Evolutionary conservation across 2,888 invertebrate genomes (phyloP), one percentile per base, ranked within the genome.

Genomic region (Microctonus hyperodae): DNA sequence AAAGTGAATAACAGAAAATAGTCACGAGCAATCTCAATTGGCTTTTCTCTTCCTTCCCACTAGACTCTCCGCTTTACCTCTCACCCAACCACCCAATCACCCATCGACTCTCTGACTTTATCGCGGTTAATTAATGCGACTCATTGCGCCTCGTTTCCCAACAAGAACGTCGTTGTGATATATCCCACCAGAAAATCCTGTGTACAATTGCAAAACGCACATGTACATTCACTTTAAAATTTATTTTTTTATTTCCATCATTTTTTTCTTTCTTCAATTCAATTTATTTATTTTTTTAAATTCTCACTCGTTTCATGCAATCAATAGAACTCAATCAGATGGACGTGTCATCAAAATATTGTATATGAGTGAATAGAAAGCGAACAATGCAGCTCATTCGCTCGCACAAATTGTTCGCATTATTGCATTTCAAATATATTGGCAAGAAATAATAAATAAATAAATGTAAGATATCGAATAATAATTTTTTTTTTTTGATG

Each of bases 311-410:
- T 10, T 16, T 13, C 2, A 33, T 28, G 31, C 59, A 48, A 60
- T 60, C 59, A 20, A 60, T 60, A 48, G 23, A 9, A 60, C 31
- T 25, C 59, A 28, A 60, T 60, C 59, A 60, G 60, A 60, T 13
- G 10, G 5, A 48, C 48, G 22, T 48, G n/a, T 44, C 44, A 44
- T 11, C 48, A 48, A 44, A 11, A 16, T 25, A 16, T 20, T 9
- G 7, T 22, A 33, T 25, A 44, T 4, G 28, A 48, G 37, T 35
- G 33, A 22, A 57, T 22, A 37, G 20, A 57, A 56, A 23, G 9
- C 13, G 1, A 20, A 25, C 3, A 10, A 23, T 10, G 10, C 35
- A 35, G 9, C 10, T 9, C 1, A 10, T 35, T 35, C 10, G 35
- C 35, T 35, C 35, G 10, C 10, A 35, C 5, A 35, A 31, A 31